These are phyloP conservation scores for Paraescarpia echinospica DNA, from an alignment of 1,140 invertebrate genomes.

Conservation along the genomic window DNA sequence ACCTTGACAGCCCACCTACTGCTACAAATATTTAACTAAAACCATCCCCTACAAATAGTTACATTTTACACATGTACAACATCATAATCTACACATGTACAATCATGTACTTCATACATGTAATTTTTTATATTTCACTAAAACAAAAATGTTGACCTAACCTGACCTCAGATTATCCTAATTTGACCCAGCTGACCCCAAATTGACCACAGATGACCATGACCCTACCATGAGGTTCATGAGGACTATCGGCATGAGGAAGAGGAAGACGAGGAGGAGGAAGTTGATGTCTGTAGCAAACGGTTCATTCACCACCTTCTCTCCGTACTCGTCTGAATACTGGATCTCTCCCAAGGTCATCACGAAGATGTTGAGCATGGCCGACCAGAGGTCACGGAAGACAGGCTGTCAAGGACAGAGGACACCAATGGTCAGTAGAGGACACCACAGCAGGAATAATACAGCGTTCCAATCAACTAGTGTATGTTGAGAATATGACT, in stretches of 20 bases:
- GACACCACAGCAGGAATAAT: not conserved
- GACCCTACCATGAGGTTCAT: conserved; percentile 48
- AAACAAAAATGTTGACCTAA: not conserved
- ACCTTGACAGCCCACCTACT: too few relatives aligned
- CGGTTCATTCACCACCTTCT: not conserved
- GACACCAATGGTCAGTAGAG: not conserved
- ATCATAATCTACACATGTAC: not conserved
- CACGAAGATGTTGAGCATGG: conserved; percentile 31
- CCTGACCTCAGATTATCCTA: not conserved
- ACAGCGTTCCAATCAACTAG: too few relatives aligned
- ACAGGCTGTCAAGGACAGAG: not conserved
- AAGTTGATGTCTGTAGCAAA: conserved; percentile 39
- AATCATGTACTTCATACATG: not conserved
- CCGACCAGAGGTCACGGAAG: conserved; percentile 13
- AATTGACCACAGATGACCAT: not conserved
- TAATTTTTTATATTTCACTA: not conserved
- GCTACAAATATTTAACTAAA: too few relatives aligned
- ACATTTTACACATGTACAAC: too few relatives aligned
- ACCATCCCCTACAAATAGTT: too few relatives aligned
- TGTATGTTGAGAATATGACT: too few relatives aligned
- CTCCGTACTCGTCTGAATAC: conserved; percentile 40
- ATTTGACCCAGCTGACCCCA: too few relatives aligned
- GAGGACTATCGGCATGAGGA: conserved; percentile 45
- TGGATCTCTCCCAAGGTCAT: conserved; percentile 50
- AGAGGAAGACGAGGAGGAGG: conserved; percentile 39